Evolutionary conservation across 2,113 vertebrate species (phyloP).

Genomic region (Alethe diademata): DNA sequence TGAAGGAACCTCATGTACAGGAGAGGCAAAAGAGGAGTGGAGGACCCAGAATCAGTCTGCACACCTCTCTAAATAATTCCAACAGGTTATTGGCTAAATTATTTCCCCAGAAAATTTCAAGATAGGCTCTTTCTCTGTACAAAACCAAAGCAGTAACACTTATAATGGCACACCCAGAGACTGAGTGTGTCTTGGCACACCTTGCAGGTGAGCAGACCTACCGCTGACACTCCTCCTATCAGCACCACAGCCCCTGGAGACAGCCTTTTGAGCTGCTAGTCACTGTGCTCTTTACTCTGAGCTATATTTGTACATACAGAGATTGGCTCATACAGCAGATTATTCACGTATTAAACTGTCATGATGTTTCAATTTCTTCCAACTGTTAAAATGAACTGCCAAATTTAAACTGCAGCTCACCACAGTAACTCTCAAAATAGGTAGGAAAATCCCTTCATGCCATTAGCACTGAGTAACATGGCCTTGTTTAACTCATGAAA

Average conservation of each 20-base stretch:
- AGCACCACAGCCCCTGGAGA: not conserved
- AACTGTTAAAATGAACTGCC: conserved; percentile 40
- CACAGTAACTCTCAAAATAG: conserved; percentile 56
- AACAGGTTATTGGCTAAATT: not conserved
- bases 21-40: not conserved
- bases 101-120: not conserved
- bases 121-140: not conserved
- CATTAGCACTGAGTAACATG: conserved; percentile 19
- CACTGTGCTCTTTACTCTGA: not conserved
- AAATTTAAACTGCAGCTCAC: conserved; percentile 56
- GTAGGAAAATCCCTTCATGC: conserved; percentile 61
- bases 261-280: not conserved
- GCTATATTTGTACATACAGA: conserved; percentile 9
- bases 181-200: not conserved
- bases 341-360: conserved; percentile 53
- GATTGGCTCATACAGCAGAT: conserved; percentile 17
- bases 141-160: not conserved
- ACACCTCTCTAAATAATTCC: not conserved
- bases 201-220: not conserved
- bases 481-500: not conserved
- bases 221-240: accelerated
- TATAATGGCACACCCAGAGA: not conserved
- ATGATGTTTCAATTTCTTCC: conserved; percentile 44
- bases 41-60: not conserved
- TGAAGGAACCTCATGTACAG: not conserved